Conservation (phyloP, 2,113 vertebrate species). For the Oostethus manadensis region DNA sequence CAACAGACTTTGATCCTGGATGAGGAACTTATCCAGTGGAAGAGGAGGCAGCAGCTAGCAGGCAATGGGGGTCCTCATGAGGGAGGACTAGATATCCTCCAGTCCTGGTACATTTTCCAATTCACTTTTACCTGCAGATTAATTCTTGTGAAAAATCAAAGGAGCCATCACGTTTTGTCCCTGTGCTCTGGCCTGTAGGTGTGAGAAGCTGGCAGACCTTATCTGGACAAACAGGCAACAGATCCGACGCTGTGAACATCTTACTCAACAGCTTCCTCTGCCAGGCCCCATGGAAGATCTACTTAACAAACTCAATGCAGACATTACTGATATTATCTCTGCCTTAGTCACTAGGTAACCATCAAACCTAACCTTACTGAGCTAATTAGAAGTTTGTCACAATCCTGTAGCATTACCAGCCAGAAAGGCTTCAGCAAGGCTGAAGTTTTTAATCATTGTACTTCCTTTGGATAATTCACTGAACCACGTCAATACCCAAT, state of each 20-base stretch:
- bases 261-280: constrained; percentile 90
- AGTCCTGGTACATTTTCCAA: constrained; percentile 71
- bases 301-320: constrained; percentile 81
- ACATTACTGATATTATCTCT: constrained; percentile 92
- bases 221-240: constrained; percentile 98
- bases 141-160: background rate
- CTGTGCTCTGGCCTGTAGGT: constrained; percentile 66
- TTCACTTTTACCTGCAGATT: background rate
- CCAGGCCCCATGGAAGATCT: constrained; percentile 86
- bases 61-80: constrained; percentile 85
- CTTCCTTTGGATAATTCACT: background rate
- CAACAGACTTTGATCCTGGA: constrained; percentile 88
- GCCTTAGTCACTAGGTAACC: constrained; percentile 89
- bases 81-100: constrained; percentile 84
- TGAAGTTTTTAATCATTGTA: background rate
- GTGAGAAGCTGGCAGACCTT: constrained; percentile 91
- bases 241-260: constrained; percentile 86
- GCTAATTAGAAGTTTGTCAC: background rate
- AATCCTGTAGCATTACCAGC: background rate
- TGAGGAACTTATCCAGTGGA: constrained; percentile 89
- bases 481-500: background rate
- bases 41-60: constrained; percentile 85
- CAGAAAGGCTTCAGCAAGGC: background rate
- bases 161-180: background rate
- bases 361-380: background rate